Percentiles rank a stretch among this genome's conserved stretches.
Conservation (phyloP, 2,797 vertebrate genomes). For the Takifugu ocellatus region DNA sequence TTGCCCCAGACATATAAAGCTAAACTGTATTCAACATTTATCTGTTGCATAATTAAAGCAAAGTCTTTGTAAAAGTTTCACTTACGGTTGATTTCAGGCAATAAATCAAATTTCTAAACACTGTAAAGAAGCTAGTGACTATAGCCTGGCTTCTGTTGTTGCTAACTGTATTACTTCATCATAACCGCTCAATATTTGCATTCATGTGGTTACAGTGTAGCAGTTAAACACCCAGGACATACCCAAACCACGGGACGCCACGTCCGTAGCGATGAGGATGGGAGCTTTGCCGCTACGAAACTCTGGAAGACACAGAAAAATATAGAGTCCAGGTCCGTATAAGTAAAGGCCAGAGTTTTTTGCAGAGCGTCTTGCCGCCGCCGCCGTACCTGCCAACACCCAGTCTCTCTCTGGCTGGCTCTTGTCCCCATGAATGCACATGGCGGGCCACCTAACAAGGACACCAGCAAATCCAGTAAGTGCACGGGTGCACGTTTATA, state of each 20-base stretch:
- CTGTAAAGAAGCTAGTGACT: constrained; percentile 14
- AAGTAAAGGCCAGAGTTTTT: too few relatives aligned
- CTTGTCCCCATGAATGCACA: constrained; percentile 99
- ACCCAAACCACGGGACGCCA: constrained; percentile 98
- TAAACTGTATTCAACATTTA: constrained; percentile 49
- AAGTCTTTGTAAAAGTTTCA: constrained; percentile 9
- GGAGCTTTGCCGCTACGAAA: constrained; percentile 97
- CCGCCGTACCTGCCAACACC: constrained; percentile 69
- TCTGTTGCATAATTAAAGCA: constrained; percentile 19
- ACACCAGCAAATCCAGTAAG: constrained; percentile 1
- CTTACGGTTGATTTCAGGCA: background rate
- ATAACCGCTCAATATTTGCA: background rate
- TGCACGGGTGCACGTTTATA: too few relatives aligned
- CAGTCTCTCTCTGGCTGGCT: constrained; percentile 98
- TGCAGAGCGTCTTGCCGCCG: background rate
- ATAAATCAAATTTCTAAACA: too few relatives aligned
- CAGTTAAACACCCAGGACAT: constrained; percentile 78
- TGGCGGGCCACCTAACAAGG: constrained; percentile 89
- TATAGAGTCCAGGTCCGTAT: background rate
- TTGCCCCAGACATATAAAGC: constrained; percentile 38
- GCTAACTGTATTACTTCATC: background rate
- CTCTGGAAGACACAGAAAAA: constrained; percentile 71
- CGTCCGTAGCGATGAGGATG: constrained; percentile 96
- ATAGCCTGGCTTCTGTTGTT: background rate
- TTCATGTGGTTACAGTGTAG: constrained; percentile 1